Conservation (phyloP, 2,797 vertebrate genomes). For the Muraenolepis orangiensis region DNA sequence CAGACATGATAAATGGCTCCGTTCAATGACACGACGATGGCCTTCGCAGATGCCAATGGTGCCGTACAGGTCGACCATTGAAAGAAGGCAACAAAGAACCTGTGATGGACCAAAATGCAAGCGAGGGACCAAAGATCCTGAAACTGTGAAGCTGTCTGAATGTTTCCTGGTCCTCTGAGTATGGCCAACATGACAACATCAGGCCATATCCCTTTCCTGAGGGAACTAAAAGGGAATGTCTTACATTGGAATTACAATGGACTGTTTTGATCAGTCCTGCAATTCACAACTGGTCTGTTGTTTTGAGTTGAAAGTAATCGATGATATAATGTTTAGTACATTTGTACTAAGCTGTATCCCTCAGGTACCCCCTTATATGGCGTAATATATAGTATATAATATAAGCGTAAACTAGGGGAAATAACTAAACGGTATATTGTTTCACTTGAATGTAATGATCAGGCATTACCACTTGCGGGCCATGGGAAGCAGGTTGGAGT, state of each 20-base stretch:
- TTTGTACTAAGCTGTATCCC: background rate
- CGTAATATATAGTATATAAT: too few species aligned
- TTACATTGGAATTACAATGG: background rate
- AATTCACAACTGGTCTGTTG: too few species aligned
- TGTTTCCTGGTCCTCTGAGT: background rate
- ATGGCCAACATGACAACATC: background rate
- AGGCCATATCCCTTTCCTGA: background rate
- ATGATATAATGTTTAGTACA: too few species aligned
- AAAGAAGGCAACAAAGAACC: background rate
- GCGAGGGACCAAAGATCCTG: background rate
- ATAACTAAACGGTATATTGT: too few species aligned
- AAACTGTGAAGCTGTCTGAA: background rate
- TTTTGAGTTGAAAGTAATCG: too few species aligned
- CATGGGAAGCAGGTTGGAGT: too few species aligned
- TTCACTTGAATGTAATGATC: too few species aligned
- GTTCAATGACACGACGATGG: constrained; percentile 37
- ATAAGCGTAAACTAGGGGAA: too few species aligned
- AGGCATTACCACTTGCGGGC: too few species aligned
- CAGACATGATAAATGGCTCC: constrained; percentile 57
- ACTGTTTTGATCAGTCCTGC: too few species aligned
- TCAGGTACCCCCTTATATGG: constrained; percentile 7
- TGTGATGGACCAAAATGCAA: background rate
- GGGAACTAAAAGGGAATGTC: too few species aligned
- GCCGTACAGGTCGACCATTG: background rate
- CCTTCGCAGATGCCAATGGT: background rate